phyloP scores from a whole-genome alignment of 1,140 invertebrate species.

The Oscheius sp. region DNA sequence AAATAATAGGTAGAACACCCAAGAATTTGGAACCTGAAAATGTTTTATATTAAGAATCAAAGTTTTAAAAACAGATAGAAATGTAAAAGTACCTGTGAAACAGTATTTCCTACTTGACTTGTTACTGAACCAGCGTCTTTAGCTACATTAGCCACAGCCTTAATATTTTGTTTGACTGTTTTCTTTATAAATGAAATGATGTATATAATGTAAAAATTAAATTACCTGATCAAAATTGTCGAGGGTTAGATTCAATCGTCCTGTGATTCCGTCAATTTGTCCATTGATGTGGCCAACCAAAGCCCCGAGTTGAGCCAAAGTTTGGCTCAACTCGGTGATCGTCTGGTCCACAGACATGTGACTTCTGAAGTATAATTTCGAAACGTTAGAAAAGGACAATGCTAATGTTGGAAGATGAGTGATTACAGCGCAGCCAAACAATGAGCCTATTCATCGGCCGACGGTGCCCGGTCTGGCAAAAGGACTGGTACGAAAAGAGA shows the following conservation, averaged over 20 bases:
- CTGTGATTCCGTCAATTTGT: conserved; percentile 52
- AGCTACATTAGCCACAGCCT: conserved; percentile 33
- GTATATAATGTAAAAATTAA: not conserved
- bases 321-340: conserved; percentile 51
- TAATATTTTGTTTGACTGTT: not conserved
- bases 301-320: conserved; percentile 46
- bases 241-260: conserved; percentile 49
- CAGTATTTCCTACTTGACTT: conserved; percentile 52
- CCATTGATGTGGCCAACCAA: conserved; percentile 54
- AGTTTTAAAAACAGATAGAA: not conserved
- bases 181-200: not conserved
- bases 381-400: not conserved
- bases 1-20: conserved; percentile 57
- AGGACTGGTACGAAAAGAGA: not conserved
- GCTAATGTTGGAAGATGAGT: not conserved
- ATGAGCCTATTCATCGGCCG: not conserved
- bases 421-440: not conserved
- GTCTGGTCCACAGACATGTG: conserved; percentile 56
- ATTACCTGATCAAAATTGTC: conserved; percentile 51
- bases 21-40: conserved; percentile 52
- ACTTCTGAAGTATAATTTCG: no score
- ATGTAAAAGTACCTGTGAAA: conserved; percentile 49
- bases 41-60: not conserved
- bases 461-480: not conserved
- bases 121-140: conserved; percentile 50